Evolutionary conservation across 2,888 invertebrate species (phyloP), one percentile per base, ranked within the genome.

Genomic region (Tetranychus piercei): DNA sequence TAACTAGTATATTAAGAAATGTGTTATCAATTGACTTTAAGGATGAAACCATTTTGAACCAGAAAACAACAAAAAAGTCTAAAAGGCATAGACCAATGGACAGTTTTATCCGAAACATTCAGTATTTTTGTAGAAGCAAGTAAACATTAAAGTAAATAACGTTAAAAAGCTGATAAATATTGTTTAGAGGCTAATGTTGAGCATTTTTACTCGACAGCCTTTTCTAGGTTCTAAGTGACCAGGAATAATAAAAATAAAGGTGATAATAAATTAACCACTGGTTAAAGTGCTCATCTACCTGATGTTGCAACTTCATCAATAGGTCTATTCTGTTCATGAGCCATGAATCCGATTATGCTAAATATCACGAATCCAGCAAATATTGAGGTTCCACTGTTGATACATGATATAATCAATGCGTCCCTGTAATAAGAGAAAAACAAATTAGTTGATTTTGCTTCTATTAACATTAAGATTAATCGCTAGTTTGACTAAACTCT

Each of bases 341-440:
- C 91, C 94, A 94, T 94, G 84, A 96, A 97, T 0, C 97, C 97
- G 67, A 97, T 86, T 11, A 97, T 94, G 67, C 95, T 93, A 84
- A 97, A 97, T 82, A 99, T 96, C 77, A 97, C 97, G 84, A 97
- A 97, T 18, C 97, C 97, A 45, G 96, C 94, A 73, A 96, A 86
- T 84, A 99, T 96, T 78, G 94, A 94, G 0, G 97, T 99, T 64
- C 89, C 89, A 3, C 94, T 95, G 84, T 97, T 97, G 80, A 97
- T 95, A 74, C 90, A 86, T 80, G 94, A 94, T 15, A 96, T 96
- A 72, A 95, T 84, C 73, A 97, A 82, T 0, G 96, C 95, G 82
- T 97, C 97, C 81, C 96, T 78, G 22, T 70, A 73, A 45, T 15
- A 43, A 34, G 34, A 34, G 11, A n/a, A 72, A 43, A 65, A 65